Evolutionary conservation across 2,888 invertebrate species (phyloP).

Genomic region (Drosophila dives): DNA sequence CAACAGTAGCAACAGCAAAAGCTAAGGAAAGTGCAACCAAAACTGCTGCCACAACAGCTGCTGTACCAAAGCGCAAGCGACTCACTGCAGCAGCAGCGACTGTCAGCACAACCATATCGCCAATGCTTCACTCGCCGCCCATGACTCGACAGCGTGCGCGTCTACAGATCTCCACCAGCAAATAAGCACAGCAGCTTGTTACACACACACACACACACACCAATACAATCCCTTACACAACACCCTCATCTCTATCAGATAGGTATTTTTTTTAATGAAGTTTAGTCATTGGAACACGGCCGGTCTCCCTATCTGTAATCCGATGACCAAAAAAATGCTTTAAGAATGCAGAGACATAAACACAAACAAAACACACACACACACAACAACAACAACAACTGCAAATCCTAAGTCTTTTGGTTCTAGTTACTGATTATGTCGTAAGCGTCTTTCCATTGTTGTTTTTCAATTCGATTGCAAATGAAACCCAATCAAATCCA

Average conservation of each 20-base stretch:
- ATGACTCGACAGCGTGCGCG: conserved; percentile 76
- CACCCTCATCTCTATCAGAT: not conserved
- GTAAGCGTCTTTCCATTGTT: conserved; percentile 47
- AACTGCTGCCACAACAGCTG: conserved; percentile 5
- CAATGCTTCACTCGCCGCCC: conserved; percentile 64
- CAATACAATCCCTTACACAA: conserved; percentile 1
- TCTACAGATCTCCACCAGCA: conserved; percentile 74
- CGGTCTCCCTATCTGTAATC: conserved; percentile 35
- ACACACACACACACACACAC: not conserved
- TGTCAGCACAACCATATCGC: conserved; percentile 44
- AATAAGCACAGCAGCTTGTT: conserved; percentile 24
- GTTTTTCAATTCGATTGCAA: conserved; percentile 25
- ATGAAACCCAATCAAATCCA: conserved; percentile 25
- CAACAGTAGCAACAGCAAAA: conserved; percentile 5
- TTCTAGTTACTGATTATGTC: conserved; percentile 59
- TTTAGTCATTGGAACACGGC: conserved; percentile 44
- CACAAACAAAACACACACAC: conserved; percentile 1
- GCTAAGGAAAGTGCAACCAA: not conserved
- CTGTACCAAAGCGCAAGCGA: conserved; percentile 41
- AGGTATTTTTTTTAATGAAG: conserved; percentile 20
- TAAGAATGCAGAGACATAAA: conserved; percentile 23
- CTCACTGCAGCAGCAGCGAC: conserved; percentile 24
- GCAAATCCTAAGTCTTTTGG: conserved; percentile 57
- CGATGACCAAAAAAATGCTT: conserved; percentile 45
- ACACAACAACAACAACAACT: conserved; percentile 11